Conservation (phyloP, 2,113 vertebrate genomes). For the Mustela lutreola region DNA sequence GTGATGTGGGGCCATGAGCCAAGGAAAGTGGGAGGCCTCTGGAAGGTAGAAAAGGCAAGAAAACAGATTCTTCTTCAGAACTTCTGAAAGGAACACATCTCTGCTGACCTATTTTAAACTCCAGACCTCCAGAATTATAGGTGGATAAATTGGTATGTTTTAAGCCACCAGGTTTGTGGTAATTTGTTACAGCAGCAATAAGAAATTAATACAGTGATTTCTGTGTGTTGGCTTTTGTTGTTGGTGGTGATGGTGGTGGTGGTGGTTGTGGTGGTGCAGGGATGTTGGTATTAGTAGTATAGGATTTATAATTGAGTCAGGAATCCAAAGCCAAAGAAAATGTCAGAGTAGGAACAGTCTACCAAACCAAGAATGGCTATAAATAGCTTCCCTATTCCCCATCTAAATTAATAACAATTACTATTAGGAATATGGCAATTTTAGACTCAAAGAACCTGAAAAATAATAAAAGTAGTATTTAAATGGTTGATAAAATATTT, state of each 20-base stretch:
- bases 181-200: neutral
- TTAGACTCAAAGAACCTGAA: neutral
- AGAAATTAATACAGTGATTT: neutral
- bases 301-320: neutral
- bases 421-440: neutral
- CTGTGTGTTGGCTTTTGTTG: neutral
- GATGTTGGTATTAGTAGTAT: neutral
- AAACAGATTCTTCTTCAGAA: neutral
- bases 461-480: slow-evolving; percentile 35
- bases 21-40: neutral
- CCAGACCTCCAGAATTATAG: neutral
- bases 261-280: neutral
- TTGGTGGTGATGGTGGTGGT: neutral
- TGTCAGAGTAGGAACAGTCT: neutral
- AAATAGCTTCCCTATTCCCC: neutral
- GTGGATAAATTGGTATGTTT: neutral
- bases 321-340: slow-evolving; percentile 9
- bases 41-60: neutral
- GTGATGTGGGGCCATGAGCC: neutral
- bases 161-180: neutral
- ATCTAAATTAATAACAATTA: neutral
- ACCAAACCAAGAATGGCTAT: neutral
- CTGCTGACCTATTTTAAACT: neutral
- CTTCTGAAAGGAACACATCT: neutral
- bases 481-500: neutral